A percentile compares a stretch with the other conserved stretches of the same genome.
phyloP scores from a whole-genome alignment of 2,113 vertebrate genomes.

The Galbula dea region DNA sequence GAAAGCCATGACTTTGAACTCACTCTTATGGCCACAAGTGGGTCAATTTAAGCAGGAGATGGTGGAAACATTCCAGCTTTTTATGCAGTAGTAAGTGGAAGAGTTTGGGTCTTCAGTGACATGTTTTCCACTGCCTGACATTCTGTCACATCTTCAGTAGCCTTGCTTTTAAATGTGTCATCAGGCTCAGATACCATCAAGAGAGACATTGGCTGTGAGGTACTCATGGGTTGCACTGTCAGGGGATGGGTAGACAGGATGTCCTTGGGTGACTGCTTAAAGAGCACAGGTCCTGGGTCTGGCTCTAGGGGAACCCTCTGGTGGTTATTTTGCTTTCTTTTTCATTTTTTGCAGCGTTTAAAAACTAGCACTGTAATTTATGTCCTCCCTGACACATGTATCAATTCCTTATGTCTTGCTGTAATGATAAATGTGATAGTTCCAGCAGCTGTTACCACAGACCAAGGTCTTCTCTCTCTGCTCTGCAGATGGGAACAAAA shows the following conservation, averaged over 20 bases:
- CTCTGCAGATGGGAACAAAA: neutral
- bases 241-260: neutral
- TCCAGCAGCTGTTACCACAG: neutral
- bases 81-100: neutral
- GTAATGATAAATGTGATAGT: neutral
- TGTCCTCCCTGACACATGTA: neutral
- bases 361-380: neutral
- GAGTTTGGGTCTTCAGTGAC: neutral
- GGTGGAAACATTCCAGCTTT: neutral
- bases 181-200: neutral
- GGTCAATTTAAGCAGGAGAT: neutral
- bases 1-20: neutral
- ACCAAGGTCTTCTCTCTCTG: accelerated
- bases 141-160: neutral
- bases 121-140: neutral
- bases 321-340: neutral
- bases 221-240: neutral
- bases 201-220: neutral
- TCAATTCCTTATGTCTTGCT: neutral
- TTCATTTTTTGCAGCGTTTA: neutral
- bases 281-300: neutral
- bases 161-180: neutral
- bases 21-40: neutral
- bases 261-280: neutral
- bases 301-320: neutral